Evolutionary conservation across 2,888 invertebrate genomes (phyloP), one percentile per base, ranked within the genome.

Genomic region (Lordiphosa andalusiaca): DNA sequence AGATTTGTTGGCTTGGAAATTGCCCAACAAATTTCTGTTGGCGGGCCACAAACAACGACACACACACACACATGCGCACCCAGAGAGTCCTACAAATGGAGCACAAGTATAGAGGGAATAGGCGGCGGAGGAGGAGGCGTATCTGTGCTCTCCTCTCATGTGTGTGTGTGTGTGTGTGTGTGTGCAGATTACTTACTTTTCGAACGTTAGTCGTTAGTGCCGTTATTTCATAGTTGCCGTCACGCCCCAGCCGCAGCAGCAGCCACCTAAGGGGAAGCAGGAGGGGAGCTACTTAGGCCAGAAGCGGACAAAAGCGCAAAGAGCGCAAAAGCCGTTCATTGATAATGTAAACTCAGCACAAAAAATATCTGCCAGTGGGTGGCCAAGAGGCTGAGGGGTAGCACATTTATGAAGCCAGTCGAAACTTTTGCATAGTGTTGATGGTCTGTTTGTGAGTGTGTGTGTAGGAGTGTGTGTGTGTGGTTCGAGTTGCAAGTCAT

Each of bases 1-100:
- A 84, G 80, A 84, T 82, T 80, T 80, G 83, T 82, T 84, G 78
- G 85, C 85, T 80, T 84, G 78, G 85, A 80, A 84, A 80, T 84
- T 84, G 83, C 74, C 80, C 80, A 80, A 84, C 85, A 80, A 80
- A 80, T 80, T 80, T 84, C 85, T 77, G 75, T 82, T 74, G 71
- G 74, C 74, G 74, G 69, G 47, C 83, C 84, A 82, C 85, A 81
- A 82, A 64, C 82, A 66, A 71, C 83, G 59, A 61, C 58, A 61
- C 53, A 65, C 48, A 16, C 16, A 16, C 16, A 59, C 46, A 53
- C 42, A 53, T 48, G 35, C 46, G 46, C 30, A 30, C 30, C 30
- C 30, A 30, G 10, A 30, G 30, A 9, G 10, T 30, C 30, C 30
- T 30, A 30, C 30, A 30, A 41, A 23, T 35, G 10, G 13, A 10